Evolutionary conservation across 2,888 invertebrate genomes (phyloP), one percentile per base, ranked within the genome.

Genomic region (Drosophila hamatofila): DNA sequence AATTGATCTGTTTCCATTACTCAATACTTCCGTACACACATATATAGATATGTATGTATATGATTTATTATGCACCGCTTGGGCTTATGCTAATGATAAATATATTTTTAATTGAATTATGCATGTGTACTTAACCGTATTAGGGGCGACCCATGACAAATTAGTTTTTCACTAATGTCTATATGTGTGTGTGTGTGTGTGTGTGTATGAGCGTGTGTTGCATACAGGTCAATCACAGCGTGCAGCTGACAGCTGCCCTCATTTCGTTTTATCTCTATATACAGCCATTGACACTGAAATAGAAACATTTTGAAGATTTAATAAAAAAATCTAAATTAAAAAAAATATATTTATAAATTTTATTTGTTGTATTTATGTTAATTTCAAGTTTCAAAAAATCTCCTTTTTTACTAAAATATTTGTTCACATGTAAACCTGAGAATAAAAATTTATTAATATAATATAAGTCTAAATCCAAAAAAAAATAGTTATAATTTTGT

Each of bases 61-160:
- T 18, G 75, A 75, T 71, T 77, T 57, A 77, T 79, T 48, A 55
- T 63, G 52, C 30, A 54, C 21, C n/a, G 23, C 21, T 18, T 30
- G 48, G 4, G 23, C 12, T 55, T 27, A 18, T 30, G 49, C 11
- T 49, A 18, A 51, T 75, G 80, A 77, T 75, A 54, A 71, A 77
- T 79, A 48, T 61, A 46, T 55, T 75, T 79, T 55, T 70, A 77
- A 77, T 77, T 77, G 33, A 77, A 79, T 66, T 66, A 79, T 65
- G 55, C 39, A 52, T 51, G 33, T 70, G 39, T 69, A 49, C 56
- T 37, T 23, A 54, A 16, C 35, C 42, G 52, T 69, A 78, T 73
- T 66, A 66, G 60, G 60, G 75, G 80, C 63, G 80, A 70, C 63
- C 64, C 75, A 33, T 69, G 70, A 55, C 71, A 46, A 75, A 77